Conservation (phyloP, 2,797 vertebrate species). For the Xiphorhynchus erythropygius region DNA sequence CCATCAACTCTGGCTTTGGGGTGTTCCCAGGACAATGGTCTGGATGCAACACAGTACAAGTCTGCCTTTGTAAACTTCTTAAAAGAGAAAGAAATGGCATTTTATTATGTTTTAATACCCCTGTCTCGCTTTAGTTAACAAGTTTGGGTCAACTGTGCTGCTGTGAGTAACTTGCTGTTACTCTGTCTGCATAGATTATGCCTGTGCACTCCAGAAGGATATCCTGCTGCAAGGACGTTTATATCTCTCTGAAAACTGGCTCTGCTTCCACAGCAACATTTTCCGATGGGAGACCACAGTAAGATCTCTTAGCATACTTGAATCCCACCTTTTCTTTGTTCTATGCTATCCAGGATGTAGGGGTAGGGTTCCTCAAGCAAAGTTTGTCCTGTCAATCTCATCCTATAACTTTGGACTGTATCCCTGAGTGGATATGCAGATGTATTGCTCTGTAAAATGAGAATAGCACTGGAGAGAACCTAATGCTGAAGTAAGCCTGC, state of each 20-base stretch:
- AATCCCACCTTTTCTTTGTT: background rate
- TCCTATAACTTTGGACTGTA: background rate
- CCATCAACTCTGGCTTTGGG: background rate
- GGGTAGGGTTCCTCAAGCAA: background rate
- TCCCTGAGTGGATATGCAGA: background rate
- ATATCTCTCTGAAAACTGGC: slow-evolving; percentile 90
- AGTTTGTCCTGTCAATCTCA: background rate
- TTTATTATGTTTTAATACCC: background rate
- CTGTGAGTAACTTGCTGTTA: slow-evolving; percentile 15
- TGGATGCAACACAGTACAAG: background rate
- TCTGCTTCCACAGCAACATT: slow-evolving; percentile 96
- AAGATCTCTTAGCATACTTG: slow-evolving; percentile 48
- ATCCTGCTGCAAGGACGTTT: slow-evolving; percentile 92
- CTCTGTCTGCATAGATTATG: slow-evolving; percentile 81
- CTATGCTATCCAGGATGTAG: background rate
- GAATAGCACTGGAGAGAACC: background rate
- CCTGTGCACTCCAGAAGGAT: slow-evolving; percentile 93
- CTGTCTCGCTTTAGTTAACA: background rate
- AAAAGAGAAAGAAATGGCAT: background rate
- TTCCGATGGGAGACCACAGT: slow-evolving; percentile 92
- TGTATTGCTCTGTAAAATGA: background rate
- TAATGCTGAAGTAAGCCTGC: background rate
- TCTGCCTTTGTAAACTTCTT: background rate
- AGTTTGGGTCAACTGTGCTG: background rate
- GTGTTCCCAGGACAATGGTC: background rate